Conservation (phyloP, 35 echinoderm and acorn worm genomes). For the Heliocidaris erythrogramma region DNA sequence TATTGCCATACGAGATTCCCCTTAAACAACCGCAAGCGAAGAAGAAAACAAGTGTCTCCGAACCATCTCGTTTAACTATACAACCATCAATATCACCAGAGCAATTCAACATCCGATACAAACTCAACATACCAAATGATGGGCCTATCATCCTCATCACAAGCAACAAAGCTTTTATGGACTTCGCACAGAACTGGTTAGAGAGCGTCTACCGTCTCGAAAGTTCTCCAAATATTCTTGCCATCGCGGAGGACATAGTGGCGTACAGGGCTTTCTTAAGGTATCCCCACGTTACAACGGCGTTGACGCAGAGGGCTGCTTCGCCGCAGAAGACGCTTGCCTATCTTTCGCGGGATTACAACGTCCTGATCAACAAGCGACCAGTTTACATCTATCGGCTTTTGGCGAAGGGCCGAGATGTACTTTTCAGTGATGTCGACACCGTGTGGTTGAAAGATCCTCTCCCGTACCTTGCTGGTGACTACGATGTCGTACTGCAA, state of each 20-base stretch:
- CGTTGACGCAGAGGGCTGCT: constrained; percentile 35
- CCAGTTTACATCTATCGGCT: constrained; percentile 70
- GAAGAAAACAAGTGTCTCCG: not conserved
- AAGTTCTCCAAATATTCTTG: constrained; percentile 51
- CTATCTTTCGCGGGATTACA: constrained; percentile 67
- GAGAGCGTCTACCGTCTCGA: constrained; percentile 62
- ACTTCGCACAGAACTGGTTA: constrained; percentile 81
- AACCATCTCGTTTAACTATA: not conserved
- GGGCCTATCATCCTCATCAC: constrained; percentile 68
- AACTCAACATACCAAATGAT: not conserved
- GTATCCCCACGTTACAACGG: constrained; percentile 57
- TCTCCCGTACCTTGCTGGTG: constrained; percentile 66
- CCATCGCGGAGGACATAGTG: constrained; percentile 67
- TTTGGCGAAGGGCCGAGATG: constrained; percentile 56
- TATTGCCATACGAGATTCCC: not conserved
- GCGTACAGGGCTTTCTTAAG: constrained; percentile 56
- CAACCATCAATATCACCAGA: not conserved
- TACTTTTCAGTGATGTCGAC: constrained; percentile 82
- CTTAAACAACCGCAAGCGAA: not conserved
- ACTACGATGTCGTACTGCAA: constrained; percentile 78
- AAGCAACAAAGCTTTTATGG: constrained; percentile 74
- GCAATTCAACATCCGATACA: not conserved
- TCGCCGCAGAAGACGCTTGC: constrained; percentile 30
- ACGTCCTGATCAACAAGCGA: constrained; percentile 70
- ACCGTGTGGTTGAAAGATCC: constrained; percentile 81